These are phyloP conservation scores for Eucidaris tribuloides DNA, from an alignment of 35 echinoderm and acorn worm species.

Conservation along the genomic window DNA sequence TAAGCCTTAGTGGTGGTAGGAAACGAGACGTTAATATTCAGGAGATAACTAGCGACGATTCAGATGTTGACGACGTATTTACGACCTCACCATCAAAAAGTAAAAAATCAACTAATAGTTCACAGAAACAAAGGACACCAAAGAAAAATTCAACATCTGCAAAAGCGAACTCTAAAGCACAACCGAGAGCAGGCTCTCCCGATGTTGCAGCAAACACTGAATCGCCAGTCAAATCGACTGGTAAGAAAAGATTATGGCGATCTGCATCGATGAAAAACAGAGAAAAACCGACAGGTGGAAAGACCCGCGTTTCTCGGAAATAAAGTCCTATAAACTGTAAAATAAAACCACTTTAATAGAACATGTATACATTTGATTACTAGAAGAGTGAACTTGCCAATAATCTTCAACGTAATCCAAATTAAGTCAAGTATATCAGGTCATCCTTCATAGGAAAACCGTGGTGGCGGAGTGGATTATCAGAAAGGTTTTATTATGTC, in stretches of 20 bases:
- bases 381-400: slow-evolving; percentile 3
- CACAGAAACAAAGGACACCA: background rate
- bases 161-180: background rate
- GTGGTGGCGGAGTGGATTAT: too few species aligned
- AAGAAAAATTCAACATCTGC: background rate
- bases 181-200: background rate
- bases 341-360: background rate
- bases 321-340: background rate
- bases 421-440: too few species aligned
- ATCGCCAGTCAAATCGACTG: background rate
- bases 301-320: background rate
- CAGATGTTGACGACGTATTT: background rate
- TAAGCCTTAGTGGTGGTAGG: slow-evolving; percentile 3
- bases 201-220: background rate
- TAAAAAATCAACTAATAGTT: background rate
- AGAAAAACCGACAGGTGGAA: background rate
- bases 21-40: background rate
- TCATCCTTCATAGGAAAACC: too few species aligned
- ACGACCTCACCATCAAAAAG: background rate
- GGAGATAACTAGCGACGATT: background rate
- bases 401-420: background rate
- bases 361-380: background rate
- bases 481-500: too few species aligned
- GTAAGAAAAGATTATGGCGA: background rate
- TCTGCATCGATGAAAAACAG: background rate